A percentile compares a stretch with the other conserved stretches of the same genome.
phyloP scores from a whole-genome alignment of 2,888 invertebrate species.

The Xanthostigma xanthostigma region DNA sequence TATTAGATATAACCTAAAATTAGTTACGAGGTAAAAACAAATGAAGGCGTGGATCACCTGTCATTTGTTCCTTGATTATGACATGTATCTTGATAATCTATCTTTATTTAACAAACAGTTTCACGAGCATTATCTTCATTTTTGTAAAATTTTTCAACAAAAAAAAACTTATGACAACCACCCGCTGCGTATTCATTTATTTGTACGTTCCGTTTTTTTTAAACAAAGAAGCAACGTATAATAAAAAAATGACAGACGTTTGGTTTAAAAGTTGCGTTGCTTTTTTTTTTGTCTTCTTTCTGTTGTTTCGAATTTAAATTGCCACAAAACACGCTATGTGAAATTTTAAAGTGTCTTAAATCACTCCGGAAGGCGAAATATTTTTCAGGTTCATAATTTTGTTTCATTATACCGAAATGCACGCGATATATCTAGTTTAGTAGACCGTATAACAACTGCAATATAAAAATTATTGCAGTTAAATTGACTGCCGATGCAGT shows the following conservation, averaged over 20 bases:
- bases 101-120: too few relatives aligned
- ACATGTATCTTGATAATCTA: not conserved
- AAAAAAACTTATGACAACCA: too few relatives aligned
- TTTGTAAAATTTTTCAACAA: not conserved
- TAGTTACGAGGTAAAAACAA: not conserved
- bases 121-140: not conserved
- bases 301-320: not conserved
- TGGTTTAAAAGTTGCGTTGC: not conserved
- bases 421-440: not conserved
- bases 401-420: not conserved
- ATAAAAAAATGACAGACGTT: too few relatives aligned
- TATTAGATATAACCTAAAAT: not conserved
- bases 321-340: not conserved
- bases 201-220: too few relatives aligned
- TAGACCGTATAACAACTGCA: too few relatives aligned
- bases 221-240: too few relatives aligned
- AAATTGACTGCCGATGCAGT: too few relatives aligned
- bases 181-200: too few relatives aligned
- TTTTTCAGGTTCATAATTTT: not conserved
- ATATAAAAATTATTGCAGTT: too few relatives aligned
- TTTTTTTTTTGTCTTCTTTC: not conserved
- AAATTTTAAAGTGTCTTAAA: constrained; percentile 1
- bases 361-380: not conserved
- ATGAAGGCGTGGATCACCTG: not conserved
- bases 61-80: not conserved